Evolutionary conservation across 2,113 vertebrate genomes (phyloP), one percentile per base, ranked within the genome.

Genomic region (Hemiprocne comata): DNA sequence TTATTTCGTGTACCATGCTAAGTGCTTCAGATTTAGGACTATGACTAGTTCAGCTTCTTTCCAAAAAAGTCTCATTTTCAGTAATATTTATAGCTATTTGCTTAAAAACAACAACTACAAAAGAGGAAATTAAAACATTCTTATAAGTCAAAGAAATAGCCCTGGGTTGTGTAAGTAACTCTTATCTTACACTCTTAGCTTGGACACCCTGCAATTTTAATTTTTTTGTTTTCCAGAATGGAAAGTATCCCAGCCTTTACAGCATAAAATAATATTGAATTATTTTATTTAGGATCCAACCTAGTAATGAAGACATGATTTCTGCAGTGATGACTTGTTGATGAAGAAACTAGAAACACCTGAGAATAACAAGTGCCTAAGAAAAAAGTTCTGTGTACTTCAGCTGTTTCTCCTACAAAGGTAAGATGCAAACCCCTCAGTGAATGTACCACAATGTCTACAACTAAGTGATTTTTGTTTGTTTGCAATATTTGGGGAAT

Each of bases 401-500:
- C 72, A 69, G 20, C 62, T 60, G 26, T 17, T 48, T 23, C 34
- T 85, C 57, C 57, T 25, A 6, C 38, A 54, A 85, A 83, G 79
- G 90, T 88, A 77, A 83, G 72, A 33, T n/a, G 71, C 25, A 91
- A 82, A 91, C 16, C 8, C 9, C 16, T 70, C 25, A 33, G 13
- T 62, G 58, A 19, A 70, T 90, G 25, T 33, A 36, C 3, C 4
- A 0, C 19, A 6, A 54, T 58, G 91, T 58, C 46, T 69, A 48
- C n/a, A 66, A 17, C 20, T 61, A 13, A 9, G 15, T 1, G 5
- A 21, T 8, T 20, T 57, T 62, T 10, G 31, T 36, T 70, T 87
- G 12, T 50, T 85, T 61, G 5, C 3, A 0, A 6, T 40, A 0
- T 28, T n/a, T 65, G 64, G 17, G 34, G 55, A 38, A 28, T 11